Conservation (phyloP, 2,113 vertebrate genomes). For the Microcebus jonahi region DNA sequence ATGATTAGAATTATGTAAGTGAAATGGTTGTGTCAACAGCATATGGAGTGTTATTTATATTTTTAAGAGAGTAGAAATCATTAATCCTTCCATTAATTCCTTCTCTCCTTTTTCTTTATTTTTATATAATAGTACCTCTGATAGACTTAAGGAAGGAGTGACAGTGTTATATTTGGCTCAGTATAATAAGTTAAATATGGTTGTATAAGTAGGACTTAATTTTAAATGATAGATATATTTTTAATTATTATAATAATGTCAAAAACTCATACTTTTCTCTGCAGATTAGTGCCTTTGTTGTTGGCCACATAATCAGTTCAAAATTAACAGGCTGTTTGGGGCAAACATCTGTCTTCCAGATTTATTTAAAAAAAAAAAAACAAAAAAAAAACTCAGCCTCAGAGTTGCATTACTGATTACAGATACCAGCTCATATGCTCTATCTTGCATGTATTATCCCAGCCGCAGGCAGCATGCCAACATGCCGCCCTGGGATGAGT, state of each 20-base stretch:
- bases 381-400: constrained; percentile 15
- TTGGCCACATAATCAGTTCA: constrained; percentile 47
- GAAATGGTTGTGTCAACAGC: background rate
- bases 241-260: constrained; percentile 60
- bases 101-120: background rate
- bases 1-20: background rate
- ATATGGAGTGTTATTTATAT: background rate
- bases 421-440: constrained; percentile 41
- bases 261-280: constrained; percentile 15
- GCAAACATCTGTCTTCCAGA: constrained; percentile 73
- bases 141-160: background rate
- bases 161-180: background rate
- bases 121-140: background rate
- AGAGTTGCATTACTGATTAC: constrained; percentile 29
- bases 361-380: constrained; percentile 34
- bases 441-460: background rate
- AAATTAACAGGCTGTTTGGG: constrained; percentile 55
- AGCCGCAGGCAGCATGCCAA: constrained; percentile 2
- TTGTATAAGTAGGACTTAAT: background rate
- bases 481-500: background rate
- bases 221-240: constrained; percentile 37
- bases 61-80: background rate
- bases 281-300: constrained; percentile 42
- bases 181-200: background rate
- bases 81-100: background rate